Conservation (phyloP, 2,797 vertebrate species). For the Eupleurogrammus muticus region DNA sequence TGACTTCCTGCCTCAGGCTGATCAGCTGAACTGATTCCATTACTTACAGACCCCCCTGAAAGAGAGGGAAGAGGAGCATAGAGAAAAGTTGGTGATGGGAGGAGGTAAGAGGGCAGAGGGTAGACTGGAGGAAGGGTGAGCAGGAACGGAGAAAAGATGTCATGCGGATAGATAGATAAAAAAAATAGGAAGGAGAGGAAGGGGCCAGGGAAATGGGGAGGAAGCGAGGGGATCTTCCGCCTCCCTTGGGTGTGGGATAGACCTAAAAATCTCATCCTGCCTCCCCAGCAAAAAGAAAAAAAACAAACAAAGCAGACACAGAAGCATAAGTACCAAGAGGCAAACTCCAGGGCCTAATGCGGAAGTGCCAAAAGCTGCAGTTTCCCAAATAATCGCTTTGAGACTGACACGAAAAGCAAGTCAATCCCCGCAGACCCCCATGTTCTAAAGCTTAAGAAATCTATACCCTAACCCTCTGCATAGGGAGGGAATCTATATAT, state of each 20-base stretch:
- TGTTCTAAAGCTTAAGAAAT: too few relatives aligned
- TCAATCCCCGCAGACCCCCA: too few relatives aligned
- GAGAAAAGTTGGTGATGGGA: constrained; percentile 30
- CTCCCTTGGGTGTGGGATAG: constrained; percentile 56
- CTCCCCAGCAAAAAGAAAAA: constrained; percentile 55
- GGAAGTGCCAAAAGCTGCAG: too few relatives aligned
- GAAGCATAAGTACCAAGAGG: constrained; percentile 27
- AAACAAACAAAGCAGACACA: constrained; percentile 47
- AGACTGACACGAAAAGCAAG: too few relatives aligned
- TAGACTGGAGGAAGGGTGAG: constrained; percentile 37
- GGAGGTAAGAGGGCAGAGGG: constrained; percentile 56
- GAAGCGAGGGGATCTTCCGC: constrained; percentile 53
- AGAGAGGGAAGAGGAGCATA: constrained; percentile 56
- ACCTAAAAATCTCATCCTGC: constrained; percentile 61
- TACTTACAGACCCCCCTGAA: constrained; percentile 77
- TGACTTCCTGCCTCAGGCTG: constrained; percentile 81
- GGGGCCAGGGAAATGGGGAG: constrained; percentile 45
- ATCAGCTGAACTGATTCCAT: constrained; percentile 81
- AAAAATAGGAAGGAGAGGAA: constrained; percentile 35
- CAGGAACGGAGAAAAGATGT: constrained; percentile 44
- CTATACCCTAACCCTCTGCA: too few relatives aligned
- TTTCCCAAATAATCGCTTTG: too few relatives aligned
- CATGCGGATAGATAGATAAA: constrained; percentile 24
- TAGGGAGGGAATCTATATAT: too few relatives aligned
- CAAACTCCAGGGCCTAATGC: too few relatives aligned